A percentile compares a stretch with the other conserved stretches of the same genome.
Evolutionary conservation across 37 sponge, comb jelly and placozoan genomes (phyloP).

Genomic region (Cliona cf. orientalis): DNA sequence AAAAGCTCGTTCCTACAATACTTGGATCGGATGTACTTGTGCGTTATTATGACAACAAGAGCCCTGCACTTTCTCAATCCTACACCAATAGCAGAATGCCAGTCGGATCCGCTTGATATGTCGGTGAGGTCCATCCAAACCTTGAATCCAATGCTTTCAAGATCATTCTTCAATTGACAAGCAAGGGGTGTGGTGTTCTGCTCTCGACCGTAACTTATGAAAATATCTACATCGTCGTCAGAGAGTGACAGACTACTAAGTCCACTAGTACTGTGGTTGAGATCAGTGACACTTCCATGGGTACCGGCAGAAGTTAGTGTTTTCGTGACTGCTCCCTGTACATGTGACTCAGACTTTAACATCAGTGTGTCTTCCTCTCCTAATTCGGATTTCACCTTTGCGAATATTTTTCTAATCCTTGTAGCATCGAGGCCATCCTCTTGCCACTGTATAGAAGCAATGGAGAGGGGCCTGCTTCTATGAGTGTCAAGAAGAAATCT

Average conservation of each 20-base stretch:
- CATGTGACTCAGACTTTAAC: not conserved
- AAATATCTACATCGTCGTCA: slow-evolving; percentile 17
- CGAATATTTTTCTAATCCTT: not conserved
- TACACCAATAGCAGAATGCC: slow-evolving; percentile 68
- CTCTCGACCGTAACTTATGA: slow-evolving; percentile 68
- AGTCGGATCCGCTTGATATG: slow-evolving; percentile 61
- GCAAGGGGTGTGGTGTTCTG: slow-evolving; percentile 34
- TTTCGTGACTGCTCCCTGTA: not conserved
- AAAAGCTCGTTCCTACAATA: slow-evolving; percentile 64
- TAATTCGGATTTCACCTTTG: not conserved
- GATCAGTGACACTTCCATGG: not conserved
- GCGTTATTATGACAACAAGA: slow-evolving; percentile 49
- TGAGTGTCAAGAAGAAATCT: slow-evolving; percentile 8
- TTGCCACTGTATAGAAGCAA: slow-evolving; percentile 8
- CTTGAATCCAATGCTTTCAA: slow-evolving; percentile 38
- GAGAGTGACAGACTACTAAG: not conserved
- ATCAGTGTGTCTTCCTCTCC: not conserved
- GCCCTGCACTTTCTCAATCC: slow-evolving; percentile 57
- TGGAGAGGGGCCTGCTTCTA: slow-evolving; percentile 18
- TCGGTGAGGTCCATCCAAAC: slow-evolving; percentile 72
- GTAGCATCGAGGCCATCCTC: slow-evolving; percentile 5
- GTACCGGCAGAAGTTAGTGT: not conserved
- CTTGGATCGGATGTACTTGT: slow-evolving; percentile 66
- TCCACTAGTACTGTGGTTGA: not conserved
- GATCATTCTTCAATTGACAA: slow-evolving; percentile 33